Evolutionary conservation across 2,888 invertebrate species (phyloP).

Genomic region (Sceliomorpha sp.): DNA sequence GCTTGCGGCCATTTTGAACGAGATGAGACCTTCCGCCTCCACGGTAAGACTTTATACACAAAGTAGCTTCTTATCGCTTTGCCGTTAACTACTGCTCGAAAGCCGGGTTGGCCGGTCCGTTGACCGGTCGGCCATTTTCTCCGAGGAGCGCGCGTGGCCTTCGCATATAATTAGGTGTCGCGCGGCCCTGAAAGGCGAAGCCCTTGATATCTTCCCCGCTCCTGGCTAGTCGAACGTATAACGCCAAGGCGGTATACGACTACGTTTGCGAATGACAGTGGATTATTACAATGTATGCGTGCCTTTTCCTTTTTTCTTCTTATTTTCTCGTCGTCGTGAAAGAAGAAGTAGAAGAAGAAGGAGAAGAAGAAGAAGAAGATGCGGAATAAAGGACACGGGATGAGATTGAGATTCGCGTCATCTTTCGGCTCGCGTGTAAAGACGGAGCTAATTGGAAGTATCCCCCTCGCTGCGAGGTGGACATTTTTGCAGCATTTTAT

Average conservation of each 20-base stretch:
- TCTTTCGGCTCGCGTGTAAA: not conserved
- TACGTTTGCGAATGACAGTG: too few relatives aligned
- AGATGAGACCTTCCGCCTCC: not conserved
- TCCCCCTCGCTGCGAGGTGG: constrained; percentile 1
- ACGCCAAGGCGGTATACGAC: too few relatives aligned
- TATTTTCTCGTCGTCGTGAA: too few relatives aligned
- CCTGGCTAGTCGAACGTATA: too few relatives aligned
- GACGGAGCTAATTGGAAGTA: constrained; percentile 17
- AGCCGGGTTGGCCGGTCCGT: not conserved
- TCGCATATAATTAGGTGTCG: not conserved
- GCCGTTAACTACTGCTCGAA: too few relatives aligned
- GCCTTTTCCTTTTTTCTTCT: too few relatives aligned
- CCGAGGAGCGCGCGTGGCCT: constrained; percentile 9
- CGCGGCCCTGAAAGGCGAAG: not conserved
- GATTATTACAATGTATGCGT: too few relatives aligned
- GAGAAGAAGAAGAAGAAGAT: too few relatives aligned
- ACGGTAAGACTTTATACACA: not conserved
- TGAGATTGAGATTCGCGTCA: too few relatives aligned
- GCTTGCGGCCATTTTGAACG: not conserved
- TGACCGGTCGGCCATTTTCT: constrained; percentile 6
- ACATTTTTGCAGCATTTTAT: constrained; percentile 13
- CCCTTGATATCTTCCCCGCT: too few relatives aligned
- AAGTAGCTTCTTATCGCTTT: constrained; percentile 1
- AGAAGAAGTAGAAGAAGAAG: not conserved
- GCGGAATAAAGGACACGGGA: too few relatives aligned